A percentile compares a stretch with the other conserved stretches of the same genome.
Evolutionary conservation across 92 coral and sea anemone genomes (phyloP).

Genomic region (Nematostella vectensis): DNA sequence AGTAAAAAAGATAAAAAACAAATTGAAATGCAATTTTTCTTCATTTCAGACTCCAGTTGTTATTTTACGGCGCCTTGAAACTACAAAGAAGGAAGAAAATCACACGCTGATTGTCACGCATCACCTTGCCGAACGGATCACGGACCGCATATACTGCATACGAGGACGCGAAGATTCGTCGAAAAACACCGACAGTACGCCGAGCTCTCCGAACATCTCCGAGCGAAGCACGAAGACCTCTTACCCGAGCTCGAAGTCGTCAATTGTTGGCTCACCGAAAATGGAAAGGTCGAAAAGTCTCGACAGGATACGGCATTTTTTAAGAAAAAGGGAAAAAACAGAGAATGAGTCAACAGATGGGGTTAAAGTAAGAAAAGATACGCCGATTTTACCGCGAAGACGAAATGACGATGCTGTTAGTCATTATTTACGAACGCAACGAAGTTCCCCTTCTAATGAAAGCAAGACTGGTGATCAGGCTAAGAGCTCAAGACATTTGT

Average conservation of each 20-base stretch:
- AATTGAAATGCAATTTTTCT: not conserved
- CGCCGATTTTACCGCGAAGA: too few species aligned
- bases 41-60: not conserved
- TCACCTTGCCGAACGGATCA: not conserved
- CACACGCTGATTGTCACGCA: not conserved
- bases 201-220: not conserved
- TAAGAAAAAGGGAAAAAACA: not conserved
- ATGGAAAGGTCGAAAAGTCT: not conserved
- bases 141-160: not conserved
- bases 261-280: not conserved
- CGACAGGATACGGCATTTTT: not conserved
- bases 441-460: too few species aligned
- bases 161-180: not conserved
- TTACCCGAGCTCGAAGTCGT: not conserved
- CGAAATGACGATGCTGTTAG: too few species aligned
- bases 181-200: not conserved
- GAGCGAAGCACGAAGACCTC: not conserved
- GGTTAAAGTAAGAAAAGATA: too few species aligned
- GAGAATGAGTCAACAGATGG: too few species aligned
- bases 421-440: too few species aligned
- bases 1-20: too few species aligned
- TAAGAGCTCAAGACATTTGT: too few species aligned
- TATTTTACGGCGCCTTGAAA: not conserved
- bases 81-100: not conserved
- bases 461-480: too few species aligned